phyloP scores from a whole-genome alignment of 1,140 invertebrate species.

The Diachasmimorpha longicaudata region DNA sequence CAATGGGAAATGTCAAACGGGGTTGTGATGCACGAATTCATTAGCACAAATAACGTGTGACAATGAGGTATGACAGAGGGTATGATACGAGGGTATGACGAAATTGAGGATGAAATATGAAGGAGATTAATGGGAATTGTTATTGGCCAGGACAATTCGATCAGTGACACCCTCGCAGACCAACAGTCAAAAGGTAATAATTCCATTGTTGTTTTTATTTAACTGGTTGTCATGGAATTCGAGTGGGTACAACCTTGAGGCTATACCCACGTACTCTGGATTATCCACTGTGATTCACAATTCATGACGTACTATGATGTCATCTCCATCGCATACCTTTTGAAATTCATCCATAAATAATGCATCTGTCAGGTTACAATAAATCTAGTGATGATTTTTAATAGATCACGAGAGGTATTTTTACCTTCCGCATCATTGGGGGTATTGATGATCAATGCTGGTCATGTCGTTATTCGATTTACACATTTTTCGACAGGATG shows the following conservation, averaged over 20 bases:
- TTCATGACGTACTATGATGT: slow-evolving; percentile 36
- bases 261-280: slow-evolving; percentile 33
- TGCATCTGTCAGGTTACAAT: neutral
- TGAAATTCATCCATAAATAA: slow-evolving; percentile 13
- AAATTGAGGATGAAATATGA: neutral
- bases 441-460: neutral
- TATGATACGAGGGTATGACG: neutral
- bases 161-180: neutral
- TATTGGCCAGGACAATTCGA: neutral
- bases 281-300: slow-evolving; percentile 31
- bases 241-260: slow-evolving; percentile 26
- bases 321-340: slow-evolving; percentile 23
- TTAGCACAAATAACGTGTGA: neutral
- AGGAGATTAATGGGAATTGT: neutral
- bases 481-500: neutral
- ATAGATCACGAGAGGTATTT: neutral
- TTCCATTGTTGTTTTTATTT: slow-evolving; percentile 17
- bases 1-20: neutral
- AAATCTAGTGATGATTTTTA: neutral
- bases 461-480: neutral
- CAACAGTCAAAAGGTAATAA: neutral
- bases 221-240: slow-evolving; percentile 25
- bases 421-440: slow-evolving; percentile 9
- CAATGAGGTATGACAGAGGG: neutral
- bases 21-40: neutral